Base-by-base conservation (phyloP, 2,888 invertebrate genomes). In the Caenorhabditis panamensis region DNA sequence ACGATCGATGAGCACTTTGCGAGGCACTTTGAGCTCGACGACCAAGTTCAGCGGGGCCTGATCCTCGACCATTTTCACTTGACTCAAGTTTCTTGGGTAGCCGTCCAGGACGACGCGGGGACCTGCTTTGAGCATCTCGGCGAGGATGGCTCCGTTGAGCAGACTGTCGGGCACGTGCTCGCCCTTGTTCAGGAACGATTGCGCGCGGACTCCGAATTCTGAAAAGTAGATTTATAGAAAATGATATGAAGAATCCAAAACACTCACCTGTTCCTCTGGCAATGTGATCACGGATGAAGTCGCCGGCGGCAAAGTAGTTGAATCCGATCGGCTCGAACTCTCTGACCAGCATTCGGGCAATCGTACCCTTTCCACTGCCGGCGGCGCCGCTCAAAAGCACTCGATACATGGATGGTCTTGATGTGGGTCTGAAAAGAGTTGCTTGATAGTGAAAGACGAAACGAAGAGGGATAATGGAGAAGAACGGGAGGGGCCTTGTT, bases 331-430 rank as follows among this genome's bases (percentile, higher is more conserved):
- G 81, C 31, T 85, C 85, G 54, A 82, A 85, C 66, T 85, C 85
- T 36, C 73, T 71, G 37, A 83, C 79, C 16, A 85, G 59, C 85
- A 85, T 83, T 49, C 80, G 69, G 24, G 82, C 82, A 28, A 85
- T 81, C 3, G 85, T 85, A 61, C 83, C 83, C 24, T 85, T 85
- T 58, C 85, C 85, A 51, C 83, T 83, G 22, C 85, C 85, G 24
- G 85, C 85, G 9, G 85, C 76, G 20, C 85, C 85, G 61, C 83
- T 79, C 58, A 85, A 66, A 49, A 85, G 62, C 22, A 85, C 81
- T 63, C 84, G 82, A 66, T 82, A 82, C 84, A 84, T 26, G 9
- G 26, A 1, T 13, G 6, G 37, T 16, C 53, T 67, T 24, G 28
- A n/a, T 31, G 54, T 76, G 72, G 47, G 66, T 66, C 31, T 49